A percentile compares a stretch with the other conserved stretches of the same genome.
phyloP scores from a whole-genome alignment of 2,888 invertebrate genomes.

The Lepidocyrtinus sp. region DNA sequence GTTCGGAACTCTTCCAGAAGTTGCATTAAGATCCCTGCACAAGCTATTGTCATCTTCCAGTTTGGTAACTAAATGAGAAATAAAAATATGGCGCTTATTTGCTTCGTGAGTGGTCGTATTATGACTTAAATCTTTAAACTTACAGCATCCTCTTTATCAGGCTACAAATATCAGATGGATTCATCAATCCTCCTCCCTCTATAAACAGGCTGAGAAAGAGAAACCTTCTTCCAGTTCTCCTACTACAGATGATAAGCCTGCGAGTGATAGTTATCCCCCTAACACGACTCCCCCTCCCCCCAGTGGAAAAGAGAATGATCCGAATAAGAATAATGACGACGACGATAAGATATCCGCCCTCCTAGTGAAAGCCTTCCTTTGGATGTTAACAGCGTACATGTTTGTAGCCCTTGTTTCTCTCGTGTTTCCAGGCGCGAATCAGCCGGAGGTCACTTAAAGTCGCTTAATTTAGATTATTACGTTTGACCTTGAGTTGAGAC shows the following conservation, averaged over 20 bases:
- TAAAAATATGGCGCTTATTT: too few relatives aligned
- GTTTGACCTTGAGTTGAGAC: too few relatives aligned
- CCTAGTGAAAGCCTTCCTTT: constrained; percentile 83
- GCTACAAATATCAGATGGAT: background rate
- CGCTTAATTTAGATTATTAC: too few relatives aligned
- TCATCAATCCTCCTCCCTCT: background rate
- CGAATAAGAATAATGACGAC: constrained; percentile 76
- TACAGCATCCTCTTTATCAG: background rate
- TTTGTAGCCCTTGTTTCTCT: constrained; percentile 82
- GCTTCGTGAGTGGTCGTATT: too few relatives aligned
- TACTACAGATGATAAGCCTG: background rate
- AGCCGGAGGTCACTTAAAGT: constrained; percentile 78
- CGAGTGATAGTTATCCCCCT: background rate
- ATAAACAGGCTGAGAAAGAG: background rate
- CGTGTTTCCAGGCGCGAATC: constrained; percentile 80
- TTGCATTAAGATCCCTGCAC: too few relatives aligned
- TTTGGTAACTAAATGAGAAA: too few relatives aligned
- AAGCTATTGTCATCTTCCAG: too few relatives aligned
- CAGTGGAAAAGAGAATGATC: constrained; percentile 28
- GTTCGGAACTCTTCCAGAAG: too few relatives aligned
- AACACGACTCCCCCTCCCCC: background rate
- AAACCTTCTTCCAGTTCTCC: too few relatives aligned
- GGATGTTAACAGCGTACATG: constrained; percentile 85
- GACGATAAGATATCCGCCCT: constrained; percentile 82
- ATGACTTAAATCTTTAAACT: too few relatives aligned